phyloP scores from a whole-genome alignment of 2,888 invertebrate species.

The Hecatera dysodea region DNA sequence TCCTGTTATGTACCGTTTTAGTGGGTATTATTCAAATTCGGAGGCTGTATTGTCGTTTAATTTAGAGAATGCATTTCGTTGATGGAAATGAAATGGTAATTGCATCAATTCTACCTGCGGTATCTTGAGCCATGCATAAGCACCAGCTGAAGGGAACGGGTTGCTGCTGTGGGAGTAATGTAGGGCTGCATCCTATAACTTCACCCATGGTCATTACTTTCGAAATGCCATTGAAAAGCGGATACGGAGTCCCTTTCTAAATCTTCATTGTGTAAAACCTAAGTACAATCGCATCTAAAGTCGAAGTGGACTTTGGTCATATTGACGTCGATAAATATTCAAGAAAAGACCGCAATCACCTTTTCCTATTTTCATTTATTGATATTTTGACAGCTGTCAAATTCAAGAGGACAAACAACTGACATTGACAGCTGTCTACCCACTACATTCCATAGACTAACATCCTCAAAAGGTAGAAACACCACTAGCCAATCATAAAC shows the following conservation, averaged over 20 bases:
- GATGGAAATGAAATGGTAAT: slow-evolving; percentile 33
- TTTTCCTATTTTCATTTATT: neutral
- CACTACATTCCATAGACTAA: neutral
- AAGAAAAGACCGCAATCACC: neutral
- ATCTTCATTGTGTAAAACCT: neutral
- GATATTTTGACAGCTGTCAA: neutral
- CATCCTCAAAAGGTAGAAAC: neutral
- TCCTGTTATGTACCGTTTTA: slow-evolving; percentile 57
- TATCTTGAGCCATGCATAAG: slow-evolving; percentile 44
- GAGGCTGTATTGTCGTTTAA: slow-evolving; percentile 18
- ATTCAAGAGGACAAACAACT: neutral
- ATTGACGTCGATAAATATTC: too few species aligned
- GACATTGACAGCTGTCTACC: slow-evolving; percentile 30
- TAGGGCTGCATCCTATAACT: slow-evolving; percentile 25
- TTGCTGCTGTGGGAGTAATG: slow-evolving; percentile 23
- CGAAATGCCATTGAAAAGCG: slow-evolving; percentile 12
- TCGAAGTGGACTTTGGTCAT: too few species aligned
- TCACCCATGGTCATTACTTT: neutral
- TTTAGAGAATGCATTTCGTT: slow-evolving; percentile 33
- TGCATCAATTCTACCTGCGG: slow-evolving; percentile 43
- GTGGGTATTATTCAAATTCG: slow-evolving; percentile 57
- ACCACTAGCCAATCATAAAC: neutral
- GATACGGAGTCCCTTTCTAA: neutral
- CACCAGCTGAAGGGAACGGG: slow-evolving; percentile 26
- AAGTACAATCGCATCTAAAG: neutral